Conservation (phyloP, 92 coral and sea anemone species). For the Paramuricea clavata region DNA sequence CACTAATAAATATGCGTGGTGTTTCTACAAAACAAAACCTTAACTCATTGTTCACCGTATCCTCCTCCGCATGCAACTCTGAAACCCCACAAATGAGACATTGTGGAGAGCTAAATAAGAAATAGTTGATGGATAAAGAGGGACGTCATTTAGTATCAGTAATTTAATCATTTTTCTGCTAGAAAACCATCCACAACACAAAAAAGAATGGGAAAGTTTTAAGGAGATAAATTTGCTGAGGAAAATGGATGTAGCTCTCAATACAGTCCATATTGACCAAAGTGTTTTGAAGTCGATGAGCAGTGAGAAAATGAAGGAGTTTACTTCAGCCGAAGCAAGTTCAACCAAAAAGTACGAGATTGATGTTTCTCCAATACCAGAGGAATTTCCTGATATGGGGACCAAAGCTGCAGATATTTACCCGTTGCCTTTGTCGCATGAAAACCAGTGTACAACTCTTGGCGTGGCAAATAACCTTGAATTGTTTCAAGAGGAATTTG, state of each 20-base stretch:
- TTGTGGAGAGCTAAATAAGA: too few species aligned
- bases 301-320: slow-evolving; percentile 1
- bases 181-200: slow-evolving; percentile 35
- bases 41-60: too few species aligned
- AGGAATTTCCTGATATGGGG: slow-evolving; percentile 43
- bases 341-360: slow-evolving; percentile 21
- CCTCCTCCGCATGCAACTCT: too few species aligned
- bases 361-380: slow-evolving; percentile 18
- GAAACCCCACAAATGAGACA: too few species aligned
- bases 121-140: too few species aligned
- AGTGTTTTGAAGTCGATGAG: background rate
- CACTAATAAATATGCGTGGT: too few species aligned
- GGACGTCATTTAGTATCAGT: too few species aligned
- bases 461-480: slow-evolving; percentile 63
- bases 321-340: background rate
- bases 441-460: slow-evolving; percentile 58
- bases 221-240: slow-evolving; percentile 23
- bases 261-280: background rate
- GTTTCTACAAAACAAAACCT: too few species aligned
- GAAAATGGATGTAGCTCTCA: slow-evolving; percentile 44
- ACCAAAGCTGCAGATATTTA: slow-evolving; percentile 28
- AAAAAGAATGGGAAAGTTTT: too few species aligned
- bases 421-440: too few species aligned
- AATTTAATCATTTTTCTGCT: background rate
- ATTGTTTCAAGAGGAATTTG: slow-evolving; percentile 47